Base-by-base conservation (phyloP, 2,888 invertebrate genomes). In the Orchestes rusci region DNA sequence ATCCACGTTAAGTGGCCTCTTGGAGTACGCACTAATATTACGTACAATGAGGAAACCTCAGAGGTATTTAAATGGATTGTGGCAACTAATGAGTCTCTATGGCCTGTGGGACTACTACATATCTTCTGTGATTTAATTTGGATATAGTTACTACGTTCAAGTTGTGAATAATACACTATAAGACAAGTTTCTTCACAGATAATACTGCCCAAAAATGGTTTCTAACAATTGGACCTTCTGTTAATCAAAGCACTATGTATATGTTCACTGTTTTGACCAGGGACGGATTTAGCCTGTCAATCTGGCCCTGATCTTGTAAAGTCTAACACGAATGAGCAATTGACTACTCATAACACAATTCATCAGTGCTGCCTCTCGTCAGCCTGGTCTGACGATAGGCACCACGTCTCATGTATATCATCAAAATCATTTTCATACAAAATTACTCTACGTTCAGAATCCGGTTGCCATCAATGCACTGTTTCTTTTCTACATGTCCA, bases 1-100 rank as follows among this genome's bases (percentile, higher is more conserved):
- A 82, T 96, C 70, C 92, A 95, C 77, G 84, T 95, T 74, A 81
- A 91, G 75, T 95, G 95, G 95, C 95, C 94, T 68, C 80, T 92
- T 68, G 91, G 91, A 70, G 85, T 90, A 73, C 87, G 86, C 77
- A 90, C 89, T 71, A 93, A 93, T 77, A 88, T 92, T 73, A 92
- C 92, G 62, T 88, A 83, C 80, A 78, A 83, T 73, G 89, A 91
- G 78, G 89, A 90, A 64, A 89, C 90, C 68, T 81, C 87, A 73
- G 90, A 92, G 87, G 92, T 92, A 48, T 51, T 51, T 51, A 50
- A 47, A 43, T n/a, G n/a, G n/a, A n/a, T n/a, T n/a, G n/a, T n/a
- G n/a, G n/a, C 63, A 62, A 63, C 63, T 65, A 64, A 63, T 63
- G 53, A 58, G 60, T 61, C 60, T 59, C 51, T 54, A n/a, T 48